phyloP scores from a whole-genome alignment of 2,888 invertebrate species.

The Druceiella hillmani region DNA sequence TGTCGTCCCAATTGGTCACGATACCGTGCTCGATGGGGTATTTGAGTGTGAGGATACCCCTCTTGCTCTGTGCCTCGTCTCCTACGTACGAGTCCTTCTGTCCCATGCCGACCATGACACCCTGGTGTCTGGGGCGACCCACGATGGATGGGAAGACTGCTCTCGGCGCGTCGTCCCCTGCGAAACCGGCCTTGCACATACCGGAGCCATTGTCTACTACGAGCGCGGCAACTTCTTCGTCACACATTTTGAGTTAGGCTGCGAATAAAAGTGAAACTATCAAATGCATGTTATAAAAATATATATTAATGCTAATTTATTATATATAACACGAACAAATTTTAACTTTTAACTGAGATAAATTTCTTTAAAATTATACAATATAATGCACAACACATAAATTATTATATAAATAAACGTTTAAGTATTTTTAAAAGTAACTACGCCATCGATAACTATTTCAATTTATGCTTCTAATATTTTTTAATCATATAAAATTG shows the following conservation, averaged over 20 bases:
- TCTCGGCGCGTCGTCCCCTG: conserved; percentile 79
- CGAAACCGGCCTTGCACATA: conserved; percentile 86
- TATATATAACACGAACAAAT: no score
- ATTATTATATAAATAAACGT: no score
- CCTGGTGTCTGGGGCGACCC: conserved; percentile 74
- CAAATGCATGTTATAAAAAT: no score
- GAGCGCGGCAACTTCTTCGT: conserved; percentile 76
- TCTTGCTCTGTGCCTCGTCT: conserved; percentile 82
- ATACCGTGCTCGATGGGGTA: conserved; percentile 88
- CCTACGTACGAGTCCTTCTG: conserved; percentile 86
- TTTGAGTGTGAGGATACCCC: conserved; percentile 80
- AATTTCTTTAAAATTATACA: no score
- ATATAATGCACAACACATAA: no score
- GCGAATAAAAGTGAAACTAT: conserved; percentile 10
- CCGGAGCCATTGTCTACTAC: conserved; percentile 86
- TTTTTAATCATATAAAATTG: no score
- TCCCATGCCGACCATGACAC: conserved; percentile 87
- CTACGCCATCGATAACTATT: no score
- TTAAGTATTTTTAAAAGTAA: no score
- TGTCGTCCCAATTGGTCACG: conserved; percentile 88
- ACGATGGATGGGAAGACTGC: conserved; percentile 86
- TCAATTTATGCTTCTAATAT: no score
- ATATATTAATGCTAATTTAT: no score
- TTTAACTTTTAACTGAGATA: no score
- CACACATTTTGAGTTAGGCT: conserved; percentile 55